A percentile compares a stretch with the other conserved stretches of the same genome.
These are phyloP conservation scores for Microdon myrmicae DNA, from an alignment of 2,888 invertebrate species.

Conservation along the genomic window DNA sequence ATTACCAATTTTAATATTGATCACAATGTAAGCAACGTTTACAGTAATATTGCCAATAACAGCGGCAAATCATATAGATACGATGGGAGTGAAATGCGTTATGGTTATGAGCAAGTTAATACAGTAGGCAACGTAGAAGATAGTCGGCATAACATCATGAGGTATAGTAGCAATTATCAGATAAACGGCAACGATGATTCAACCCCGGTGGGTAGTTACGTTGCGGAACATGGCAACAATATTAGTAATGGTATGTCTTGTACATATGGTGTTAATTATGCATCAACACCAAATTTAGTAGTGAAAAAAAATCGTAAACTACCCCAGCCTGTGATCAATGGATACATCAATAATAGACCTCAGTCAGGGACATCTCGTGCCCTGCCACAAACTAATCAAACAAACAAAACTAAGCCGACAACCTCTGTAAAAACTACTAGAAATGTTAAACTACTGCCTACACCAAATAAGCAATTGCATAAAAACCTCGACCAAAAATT, in stretches of 20 bases:
- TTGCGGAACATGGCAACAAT: slow-evolving; percentile 57
- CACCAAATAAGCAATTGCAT: slow-evolving; percentile 34
- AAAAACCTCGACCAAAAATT: slow-evolving; percentile 13
- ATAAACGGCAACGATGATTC: too few relatives aligned
- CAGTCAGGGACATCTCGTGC: slow-evolving; percentile 57
- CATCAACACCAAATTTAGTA: slow-evolving; percentile 55
- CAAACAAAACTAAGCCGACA: slow-evolving; percentile 45
- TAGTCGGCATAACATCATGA: too few relatives aligned
- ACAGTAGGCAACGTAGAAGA: too few relatives aligned
- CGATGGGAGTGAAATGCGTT: too few relatives aligned
- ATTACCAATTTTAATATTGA: too few relatives aligned
- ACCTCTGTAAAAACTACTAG: slow-evolving; percentile 55
- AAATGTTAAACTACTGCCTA: slow-evolving; percentile 40
- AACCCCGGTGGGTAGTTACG: too few relatives aligned
- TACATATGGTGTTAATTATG: slow-evolving; percentile 57
- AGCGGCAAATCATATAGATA: too few relatives aligned
- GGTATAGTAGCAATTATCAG: too few relatives aligned
- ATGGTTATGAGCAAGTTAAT: too few relatives aligned
- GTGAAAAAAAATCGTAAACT: slow-evolving; percentile 55
- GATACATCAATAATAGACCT: slow-evolving; percentile 77
- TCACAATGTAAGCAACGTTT: too few relatives aligned
- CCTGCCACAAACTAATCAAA: slow-evolving; percentile 55
- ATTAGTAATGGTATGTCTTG: slow-evolving; percentile 61
- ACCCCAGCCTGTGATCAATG: slow-evolving; percentile 59
- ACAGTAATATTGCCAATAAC: too few relatives aligned